Evolutionary conservation across 2,888 invertebrate species (phyloP).

Genomic region (Stictocephala bisonia): DNA sequence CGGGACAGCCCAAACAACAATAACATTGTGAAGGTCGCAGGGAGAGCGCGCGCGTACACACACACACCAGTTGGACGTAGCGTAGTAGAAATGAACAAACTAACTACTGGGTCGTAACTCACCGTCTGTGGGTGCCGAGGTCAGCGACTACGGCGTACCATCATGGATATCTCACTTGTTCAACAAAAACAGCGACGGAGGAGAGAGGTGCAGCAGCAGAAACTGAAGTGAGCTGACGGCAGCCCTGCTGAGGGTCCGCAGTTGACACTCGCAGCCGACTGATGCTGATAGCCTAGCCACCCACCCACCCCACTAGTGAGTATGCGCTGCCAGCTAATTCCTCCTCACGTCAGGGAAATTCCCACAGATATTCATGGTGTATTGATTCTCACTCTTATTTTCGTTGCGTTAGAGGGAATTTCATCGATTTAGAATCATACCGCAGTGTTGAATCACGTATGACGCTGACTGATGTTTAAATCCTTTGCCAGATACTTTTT

Average conservation of each 20-base stretch:
- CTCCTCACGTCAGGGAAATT: not conserved
- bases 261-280: not conserved
- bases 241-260: not conserved
- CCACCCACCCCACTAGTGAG: not conserved
- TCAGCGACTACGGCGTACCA: too few relatives aligned
- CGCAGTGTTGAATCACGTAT: too few relatives aligned
- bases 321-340: not conserved
- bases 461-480: too few relatives aligned
- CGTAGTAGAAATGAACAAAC: not conserved
- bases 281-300: not conserved
- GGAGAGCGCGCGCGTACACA: conserved; percentile 8
- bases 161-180: too few relatives aligned
- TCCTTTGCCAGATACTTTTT: too few relatives aligned
- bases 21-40: not conserved
- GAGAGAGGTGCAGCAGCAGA: conserved; percentile 4
- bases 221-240: not conserved
- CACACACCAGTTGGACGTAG: not conserved
- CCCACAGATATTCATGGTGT: conserved; percentile 35
- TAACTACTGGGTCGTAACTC: too few relatives aligned
- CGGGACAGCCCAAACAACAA: not conserved
- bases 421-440: too few relatives aligned
- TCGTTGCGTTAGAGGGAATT: too few relatives aligned
- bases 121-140: too few relatives aligned
- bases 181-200: too few relatives aligned
- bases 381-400: conserved; percentile 32